Base-by-base conservation (phyloP, 2,113 vertebrate species). In the Barbus barbus region DNA sequence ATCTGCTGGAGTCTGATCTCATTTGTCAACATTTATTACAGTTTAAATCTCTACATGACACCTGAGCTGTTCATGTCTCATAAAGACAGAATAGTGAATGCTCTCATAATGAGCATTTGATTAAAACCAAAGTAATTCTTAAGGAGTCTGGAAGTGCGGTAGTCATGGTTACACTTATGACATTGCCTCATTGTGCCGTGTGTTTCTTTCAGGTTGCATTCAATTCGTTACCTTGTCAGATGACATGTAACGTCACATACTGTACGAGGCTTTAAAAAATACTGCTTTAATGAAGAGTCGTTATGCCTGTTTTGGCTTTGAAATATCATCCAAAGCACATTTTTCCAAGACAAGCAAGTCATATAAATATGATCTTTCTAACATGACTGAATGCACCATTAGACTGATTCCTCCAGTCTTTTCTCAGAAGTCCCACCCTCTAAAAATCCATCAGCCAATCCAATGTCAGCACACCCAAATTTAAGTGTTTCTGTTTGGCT, bases 101-200 rank as follows among this genome's bases (percentile, higher is more conserved):
- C 46, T 71, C 46, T 58, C 75, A 56, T 22, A 33, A 53, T 41
- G 63, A 79, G 18, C n/a, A 72, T 78, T 58, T 22, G 16, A 78
- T 60, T 18, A 53, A 6, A 76, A 6, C 13, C 28, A 41, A 56
- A 41, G 26, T 61, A 11, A 3, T 7, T 20, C 26, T 36, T 28
- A 53, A 78, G 3, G 22, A 36, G 48, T 46, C 60, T 12, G 31
- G 8, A 53, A 22, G 65, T 79, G 12, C 22, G 41, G 76, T 67
- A 48, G 76, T 18, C 61, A 51, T 67, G 78, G 78, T 51, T 81
- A 67, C 61, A 67, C 26, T 11, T 9, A 28, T 67, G 78, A 33
- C 36, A 26, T 79, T 13, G 22, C 2, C 22, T 61, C 16, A 63
- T 18, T 26, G 77, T 44, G 56, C 28, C 11, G 11, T 36, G 56